A percentile compares a stretch with the other conserved stretches of the same genome.
Conservation (phyloP, 2,113 vertebrate genomes). For the Thymallus thymallus region DNA sequence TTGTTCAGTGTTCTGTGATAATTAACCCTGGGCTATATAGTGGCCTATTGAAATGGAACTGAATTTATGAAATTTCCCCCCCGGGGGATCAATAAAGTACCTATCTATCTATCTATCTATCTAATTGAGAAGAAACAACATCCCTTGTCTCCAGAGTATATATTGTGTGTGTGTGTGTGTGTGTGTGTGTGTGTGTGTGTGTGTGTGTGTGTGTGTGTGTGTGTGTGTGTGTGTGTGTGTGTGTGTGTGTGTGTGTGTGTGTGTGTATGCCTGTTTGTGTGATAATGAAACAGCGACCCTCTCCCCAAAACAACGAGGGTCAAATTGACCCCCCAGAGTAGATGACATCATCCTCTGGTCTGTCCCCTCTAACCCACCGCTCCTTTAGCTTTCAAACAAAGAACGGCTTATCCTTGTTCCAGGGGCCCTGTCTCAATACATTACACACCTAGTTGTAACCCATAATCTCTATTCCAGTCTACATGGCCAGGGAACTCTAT, state of each 20-base stretch:
- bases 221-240: slow-evolving; percentile 1
- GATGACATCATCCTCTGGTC: slow-evolving; percentile 58
- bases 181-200: slow-evolving; percentile 7
- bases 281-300: slow-evolving; percentile 40
- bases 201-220: slow-evolving; percentile 1
- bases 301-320: slow-evolving; percentile 42
- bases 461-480: too few relatives aligned
- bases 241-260: slow-evolving; percentile 4
- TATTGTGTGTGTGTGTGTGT: not conserved
- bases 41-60: slow-evolving; percentile 1
- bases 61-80: too few relatives aligned
- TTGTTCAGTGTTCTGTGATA: slow-evolving; percentile 30
- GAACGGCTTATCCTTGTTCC: not conserved
- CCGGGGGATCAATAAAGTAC: too few relatives aligned
- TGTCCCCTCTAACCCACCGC: slow-evolving; percentile 19
- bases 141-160: slow-evolving; percentile 31
- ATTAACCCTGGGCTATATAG: too few relatives aligned
- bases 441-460: too few relatives aligned
- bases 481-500: too few relatives aligned
- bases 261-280: slow-evolving; percentile 10
- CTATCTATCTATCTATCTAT: too few relatives aligned
- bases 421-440: slow-evolving; percentile 2
- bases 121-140: slow-evolving; percentile 27
- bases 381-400: not conserved
- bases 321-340: slow-evolving; percentile 54